Evolutionary conservation across 2,888 invertebrate genomes (phyloP).

Genomic region (Drosophila melanosoma): DNA sequence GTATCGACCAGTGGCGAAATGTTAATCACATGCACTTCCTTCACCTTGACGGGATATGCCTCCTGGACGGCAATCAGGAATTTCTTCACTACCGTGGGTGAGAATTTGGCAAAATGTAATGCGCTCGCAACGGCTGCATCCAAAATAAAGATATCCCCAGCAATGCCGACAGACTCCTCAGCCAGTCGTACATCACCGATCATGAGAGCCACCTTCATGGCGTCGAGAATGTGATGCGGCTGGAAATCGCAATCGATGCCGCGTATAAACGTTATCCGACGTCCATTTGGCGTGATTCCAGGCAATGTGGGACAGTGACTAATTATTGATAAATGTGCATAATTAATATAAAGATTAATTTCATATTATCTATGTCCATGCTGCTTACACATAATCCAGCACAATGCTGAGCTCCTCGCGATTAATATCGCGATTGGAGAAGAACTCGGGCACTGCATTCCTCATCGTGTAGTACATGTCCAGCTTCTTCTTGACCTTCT

Average conservation of each 20-base stretch:
- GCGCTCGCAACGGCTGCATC: conserved; percentile 93
- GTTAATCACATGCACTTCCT: conserved; percentile 94
- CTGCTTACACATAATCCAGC: conserved; percentile 89
- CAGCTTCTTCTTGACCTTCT: conserved; percentile 93
- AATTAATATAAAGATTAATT: neutral
- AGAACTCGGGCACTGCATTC: conserved; percentile 92
- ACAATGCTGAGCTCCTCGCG: conserved; percentile 90
- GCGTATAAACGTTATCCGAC: conserved; percentile 91
- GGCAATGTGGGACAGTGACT: conserved; percentile 93
- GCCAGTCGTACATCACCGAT: conserved; percentile 92
- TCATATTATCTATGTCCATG: neutral
- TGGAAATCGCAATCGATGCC: conserved; percentile 89
- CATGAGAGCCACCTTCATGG: conserved; percentile 93
- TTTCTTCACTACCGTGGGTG: conserved; percentile 92
- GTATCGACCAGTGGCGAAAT: conserved; percentile 93
- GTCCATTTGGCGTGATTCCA: conserved; percentile 92
- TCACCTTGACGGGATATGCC: conserved; percentile 94
- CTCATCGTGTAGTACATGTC: conserved; percentile 96
- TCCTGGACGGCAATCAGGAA: conserved; percentile 94
- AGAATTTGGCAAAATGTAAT: conserved; percentile 93
- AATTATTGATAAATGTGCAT: neutral
- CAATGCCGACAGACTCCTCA: conserved; percentile 92
- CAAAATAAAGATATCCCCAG: conserved; percentile 92
- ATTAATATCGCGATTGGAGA: conserved; percentile 90
- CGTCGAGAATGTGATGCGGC: conserved; percentile 90